A percentile compares a stretch with the other conserved stretches of the same genome.
phyloP scores from a whole-genome alignment of 2,113 vertebrate species.

The Chaenogobius annularis region DNA sequence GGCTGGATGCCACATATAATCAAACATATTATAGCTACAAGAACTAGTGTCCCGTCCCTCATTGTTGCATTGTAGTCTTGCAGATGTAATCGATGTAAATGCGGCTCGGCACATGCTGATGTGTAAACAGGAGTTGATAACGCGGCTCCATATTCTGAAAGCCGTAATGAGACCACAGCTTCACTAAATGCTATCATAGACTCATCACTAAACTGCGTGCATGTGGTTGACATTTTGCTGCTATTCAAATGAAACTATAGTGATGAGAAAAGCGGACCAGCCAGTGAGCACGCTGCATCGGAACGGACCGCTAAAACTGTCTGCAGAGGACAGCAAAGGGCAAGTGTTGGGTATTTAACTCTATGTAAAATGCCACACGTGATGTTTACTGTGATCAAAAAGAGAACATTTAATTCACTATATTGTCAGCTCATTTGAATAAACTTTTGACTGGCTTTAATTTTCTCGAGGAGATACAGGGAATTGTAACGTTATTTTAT shows the following conservation, averaged over 20 bases:
- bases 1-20: not conserved
- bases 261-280: slow-evolving; percentile 31
- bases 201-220: slow-evolving; percentile 13
- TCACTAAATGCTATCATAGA: slow-evolving; percentile 9
- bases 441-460: not conserved
- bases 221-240: slow-evolving; percentile 47
- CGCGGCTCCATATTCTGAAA: not conserved
- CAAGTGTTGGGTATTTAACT: slow-evolving; percentile 24
- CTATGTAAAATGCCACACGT: slow-evolving; percentile 19
- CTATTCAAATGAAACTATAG: slow-evolving; percentile 27
- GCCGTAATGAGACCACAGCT: not conserved
- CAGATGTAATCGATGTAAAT: not conserved
- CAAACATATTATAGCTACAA: not conserved
- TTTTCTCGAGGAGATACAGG: slow-evolving; percentile 15
- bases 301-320: slow-evolving; percentile 26
- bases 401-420: slow-evolving; percentile 11
- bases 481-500: slow-evolving; percentile 35
- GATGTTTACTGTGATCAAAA: slow-evolving; percentile 10
- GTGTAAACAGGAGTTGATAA: not conserved
- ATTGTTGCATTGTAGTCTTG: not conserved
- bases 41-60: not conserved
- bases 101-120: not conserved
- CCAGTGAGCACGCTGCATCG: slow-evolving; percentile 20
- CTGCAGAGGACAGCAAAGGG: slow-evolving; percentile 10
- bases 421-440: slow-evolving; percentile 28